phyloP scores from a whole-genome alignment of 2,113 vertebrate genomes.

The Rhineura floridana region DNA sequence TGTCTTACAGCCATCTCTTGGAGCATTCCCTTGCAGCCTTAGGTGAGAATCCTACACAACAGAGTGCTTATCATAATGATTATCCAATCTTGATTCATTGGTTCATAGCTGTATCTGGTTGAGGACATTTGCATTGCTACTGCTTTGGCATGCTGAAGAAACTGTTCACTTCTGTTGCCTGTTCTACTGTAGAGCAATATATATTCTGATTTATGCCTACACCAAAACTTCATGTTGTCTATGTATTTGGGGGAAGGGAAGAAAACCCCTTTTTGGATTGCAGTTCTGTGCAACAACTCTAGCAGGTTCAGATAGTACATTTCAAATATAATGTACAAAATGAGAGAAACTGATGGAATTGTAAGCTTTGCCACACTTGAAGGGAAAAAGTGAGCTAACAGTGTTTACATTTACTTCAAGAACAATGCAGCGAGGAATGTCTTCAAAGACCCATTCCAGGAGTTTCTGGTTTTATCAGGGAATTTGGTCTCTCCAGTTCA shows the following conservation, averaged over 20 bases:
- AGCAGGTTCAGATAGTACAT: background rate
- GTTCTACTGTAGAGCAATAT: background rate
- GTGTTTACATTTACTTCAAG: constrained; percentile 67
- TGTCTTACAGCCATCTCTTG: background rate
- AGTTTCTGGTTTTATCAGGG: constrained; percentile 80
- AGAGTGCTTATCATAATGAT: background rate
- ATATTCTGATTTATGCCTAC: background rate
- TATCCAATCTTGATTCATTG: background rate
- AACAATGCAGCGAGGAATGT: constrained; percentile 76
- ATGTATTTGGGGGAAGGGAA: constrained; percentile 23
- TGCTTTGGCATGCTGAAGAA: background rate
- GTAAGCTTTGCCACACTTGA: constrained; percentile 43
- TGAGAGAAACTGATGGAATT: constrained; percentile 61
- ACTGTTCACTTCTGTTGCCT: constrained; percentile 31
- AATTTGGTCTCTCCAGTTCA: constrained; percentile 82
- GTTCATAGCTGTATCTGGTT: background rate
- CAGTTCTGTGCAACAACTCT: background rate
- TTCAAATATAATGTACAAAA: background rate
- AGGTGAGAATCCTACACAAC: background rate
- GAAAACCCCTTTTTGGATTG: constrained; percentile 31
- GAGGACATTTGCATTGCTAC: background rate
- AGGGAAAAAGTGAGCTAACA: background rate
- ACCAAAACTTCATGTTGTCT: background rate
- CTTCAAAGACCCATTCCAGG: constrained; percentile 77
- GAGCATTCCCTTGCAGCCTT: background rate